These are phyloP conservation scores for Rhagologus leucostigma DNA, from an alignment of 2,113 vertebrate genomes.

Conservation along the genomic window DNA sequence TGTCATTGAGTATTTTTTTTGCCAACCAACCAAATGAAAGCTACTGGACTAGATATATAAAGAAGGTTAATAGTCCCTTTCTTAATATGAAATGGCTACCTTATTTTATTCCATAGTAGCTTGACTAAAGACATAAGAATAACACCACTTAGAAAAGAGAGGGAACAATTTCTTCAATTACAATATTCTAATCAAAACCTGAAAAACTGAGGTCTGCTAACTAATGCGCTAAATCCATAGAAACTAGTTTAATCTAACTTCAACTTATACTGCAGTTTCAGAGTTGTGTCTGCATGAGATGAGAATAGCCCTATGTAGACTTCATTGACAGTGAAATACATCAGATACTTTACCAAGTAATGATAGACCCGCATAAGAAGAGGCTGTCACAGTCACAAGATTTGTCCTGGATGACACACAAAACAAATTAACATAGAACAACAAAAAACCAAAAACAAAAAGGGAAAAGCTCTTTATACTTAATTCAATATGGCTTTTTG, in stretches of 20 bases:
- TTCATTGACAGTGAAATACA: slow-evolving; percentile 48
- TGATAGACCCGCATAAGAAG: slow-evolving; percentile 75
- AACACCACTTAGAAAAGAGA: neutral
- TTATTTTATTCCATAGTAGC: neutral
- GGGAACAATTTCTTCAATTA: slow-evolving; percentile 37
- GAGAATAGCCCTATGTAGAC: slow-evolving; percentile 45
- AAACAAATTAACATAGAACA: slow-evolving; percentile 69
- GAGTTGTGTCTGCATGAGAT: slow-evolving; percentile 53
- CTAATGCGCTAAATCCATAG: slow-evolving; percentile 29
- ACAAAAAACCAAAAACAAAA: neutral
- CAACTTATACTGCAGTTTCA: slow-evolving; percentile 27
- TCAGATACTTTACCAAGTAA: slow-evolving; percentile 69
- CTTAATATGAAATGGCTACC: neutral
- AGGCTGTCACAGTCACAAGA: slow-evolving; percentile 79
- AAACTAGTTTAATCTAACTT: slow-evolving; percentile 13
- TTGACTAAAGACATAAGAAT: neutral
- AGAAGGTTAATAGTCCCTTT: neutral
- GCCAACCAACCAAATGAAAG: neutral
- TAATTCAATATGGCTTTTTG: slow-evolving; percentile 90
- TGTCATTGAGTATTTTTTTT: neutral
- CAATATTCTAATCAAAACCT: slow-evolving; percentile 43
- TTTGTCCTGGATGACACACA: slow-evolving; percentile 70
- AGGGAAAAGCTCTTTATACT: slow-evolving; percentile 72
- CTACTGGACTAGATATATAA: neutral
- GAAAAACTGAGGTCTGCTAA: slow-evolving; percentile 30